Evolutionary conservation across 2,888 invertebrate species (phyloP).

Genomic region (Griposia aprilina): DNA sequence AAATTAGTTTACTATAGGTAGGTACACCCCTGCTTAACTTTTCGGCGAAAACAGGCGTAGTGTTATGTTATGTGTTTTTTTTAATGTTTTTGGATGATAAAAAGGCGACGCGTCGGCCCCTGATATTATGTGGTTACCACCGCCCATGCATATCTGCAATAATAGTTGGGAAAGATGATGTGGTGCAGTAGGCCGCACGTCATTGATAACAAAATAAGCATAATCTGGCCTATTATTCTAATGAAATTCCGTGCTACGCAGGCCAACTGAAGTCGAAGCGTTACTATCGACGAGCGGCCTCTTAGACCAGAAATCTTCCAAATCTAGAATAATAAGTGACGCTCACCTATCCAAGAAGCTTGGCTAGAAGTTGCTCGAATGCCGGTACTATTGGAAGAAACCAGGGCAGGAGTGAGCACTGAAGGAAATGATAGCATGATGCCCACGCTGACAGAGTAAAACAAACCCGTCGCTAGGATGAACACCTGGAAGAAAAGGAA

Average conservation of each 20-base stretch:
- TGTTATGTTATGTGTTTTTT: neutral
- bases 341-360: conserved; percentile 77
- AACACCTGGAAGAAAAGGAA: conserved; percentile 62
- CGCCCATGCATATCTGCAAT: neutral
- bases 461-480: conserved; percentile 59
- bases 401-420: conserved; percentile 71
- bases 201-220: neutral
- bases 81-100: neutral
- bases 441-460: conserved; percentile 66
- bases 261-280: neutral
- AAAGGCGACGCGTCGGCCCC: too few species aligned
- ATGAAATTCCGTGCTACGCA: neutral
- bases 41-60: neutral
- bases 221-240: neutral
- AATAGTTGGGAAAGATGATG: neutral
- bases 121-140: neutral
- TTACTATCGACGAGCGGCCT: neutral
- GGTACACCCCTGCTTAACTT: neutral
- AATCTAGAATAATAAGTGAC: neutral
- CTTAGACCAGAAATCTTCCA: neutral
- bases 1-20: neutral
- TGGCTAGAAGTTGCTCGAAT: conserved; percentile 70
- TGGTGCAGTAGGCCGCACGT: too few species aligned
- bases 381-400: conserved; percentile 68
- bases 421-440: conserved; percentile 71